Conservation (phyloP, 2,888 invertebrate genomes). For the Aleiodes leptofemur region DNA sequence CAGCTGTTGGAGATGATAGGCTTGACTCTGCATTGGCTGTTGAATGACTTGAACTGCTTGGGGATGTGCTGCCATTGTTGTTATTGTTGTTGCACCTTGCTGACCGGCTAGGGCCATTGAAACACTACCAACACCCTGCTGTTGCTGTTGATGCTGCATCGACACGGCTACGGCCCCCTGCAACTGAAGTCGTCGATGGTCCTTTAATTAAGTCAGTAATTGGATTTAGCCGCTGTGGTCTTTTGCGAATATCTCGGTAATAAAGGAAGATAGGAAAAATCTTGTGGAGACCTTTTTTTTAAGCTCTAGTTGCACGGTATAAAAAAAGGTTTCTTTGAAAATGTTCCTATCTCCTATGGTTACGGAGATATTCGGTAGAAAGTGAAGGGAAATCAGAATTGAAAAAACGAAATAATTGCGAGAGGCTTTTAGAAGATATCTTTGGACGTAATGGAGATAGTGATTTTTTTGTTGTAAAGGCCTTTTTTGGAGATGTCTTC, state of each 20-base stretch:
- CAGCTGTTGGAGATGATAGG: constrained; percentile 85
- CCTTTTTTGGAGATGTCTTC: too few species aligned
- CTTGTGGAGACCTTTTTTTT: not conserved
- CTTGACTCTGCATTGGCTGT: constrained; percentile 85
- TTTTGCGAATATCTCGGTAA: not conserved
- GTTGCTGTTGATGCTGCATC: constrained; percentile 77
- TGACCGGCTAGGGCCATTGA: constrained; percentile 73
- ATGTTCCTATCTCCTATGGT: constrained; percentile 52
- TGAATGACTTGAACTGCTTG: constrained; percentile 88
- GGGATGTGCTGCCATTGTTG: constrained; percentile 87
- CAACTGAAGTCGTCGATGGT: constrained; percentile 56
- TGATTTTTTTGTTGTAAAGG: too few species aligned
- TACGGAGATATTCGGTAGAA: too few species aligned
- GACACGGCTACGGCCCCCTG: constrained; percentile 75
- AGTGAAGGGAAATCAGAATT: too few species aligned
- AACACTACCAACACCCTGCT: constrained; percentile 75
- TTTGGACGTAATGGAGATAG: too few species aligned
- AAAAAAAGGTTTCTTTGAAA: not conserved
- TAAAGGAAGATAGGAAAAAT: constrained; percentile 16
- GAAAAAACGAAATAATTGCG: too few species aligned
- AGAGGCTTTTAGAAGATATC: too few species aligned
- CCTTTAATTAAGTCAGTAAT: too few species aligned
- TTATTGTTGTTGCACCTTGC: constrained; percentile 79
- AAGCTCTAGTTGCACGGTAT: constrained; percentile 51
- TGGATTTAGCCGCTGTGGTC: too few species aligned